phyloP scores from a whole-genome alignment of 2,888 invertebrate species.

The Marronus borbonicus region DNA sequence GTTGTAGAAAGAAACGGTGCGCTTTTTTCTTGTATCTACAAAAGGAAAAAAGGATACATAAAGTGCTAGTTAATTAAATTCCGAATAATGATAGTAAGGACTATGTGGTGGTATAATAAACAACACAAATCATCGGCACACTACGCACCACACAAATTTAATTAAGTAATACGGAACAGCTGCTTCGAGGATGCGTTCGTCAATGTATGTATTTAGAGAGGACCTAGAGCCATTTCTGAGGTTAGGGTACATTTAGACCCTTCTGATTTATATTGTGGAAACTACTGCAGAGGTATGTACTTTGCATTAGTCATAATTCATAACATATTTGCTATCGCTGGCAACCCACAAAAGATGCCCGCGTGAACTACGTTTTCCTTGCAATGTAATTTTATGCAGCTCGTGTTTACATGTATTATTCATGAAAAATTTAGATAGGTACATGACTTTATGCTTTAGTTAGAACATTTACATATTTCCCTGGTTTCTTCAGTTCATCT shows the following conservation, averaged over 20 bases:
- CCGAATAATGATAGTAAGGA: no score
- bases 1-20: no score
- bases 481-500: no score
- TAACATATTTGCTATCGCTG: neutral
- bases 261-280: constrained; percentile 8
- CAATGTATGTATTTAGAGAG: no score
- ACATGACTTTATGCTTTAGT: neutral
- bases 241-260: neutral
- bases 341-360: neutral
- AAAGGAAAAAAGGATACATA: no score
- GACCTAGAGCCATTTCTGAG: neutral
- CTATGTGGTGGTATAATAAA: no score
- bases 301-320: constrained; percentile 1
- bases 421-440: constrained; percentile 4
- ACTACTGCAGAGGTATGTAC: neutral
- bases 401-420: constrained; percentile 16
- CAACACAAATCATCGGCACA: no score
- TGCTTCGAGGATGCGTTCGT: no score
- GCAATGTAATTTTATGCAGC: neutral
- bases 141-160: no score
- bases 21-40: no score
- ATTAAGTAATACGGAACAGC: no score
- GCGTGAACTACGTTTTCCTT: neutral
- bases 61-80: no score
- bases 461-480: neutral